Evolutionary conservation across 2,888 invertebrate genomes (phyloP).

Genomic region (Phaedon cochleariae): DNA sequence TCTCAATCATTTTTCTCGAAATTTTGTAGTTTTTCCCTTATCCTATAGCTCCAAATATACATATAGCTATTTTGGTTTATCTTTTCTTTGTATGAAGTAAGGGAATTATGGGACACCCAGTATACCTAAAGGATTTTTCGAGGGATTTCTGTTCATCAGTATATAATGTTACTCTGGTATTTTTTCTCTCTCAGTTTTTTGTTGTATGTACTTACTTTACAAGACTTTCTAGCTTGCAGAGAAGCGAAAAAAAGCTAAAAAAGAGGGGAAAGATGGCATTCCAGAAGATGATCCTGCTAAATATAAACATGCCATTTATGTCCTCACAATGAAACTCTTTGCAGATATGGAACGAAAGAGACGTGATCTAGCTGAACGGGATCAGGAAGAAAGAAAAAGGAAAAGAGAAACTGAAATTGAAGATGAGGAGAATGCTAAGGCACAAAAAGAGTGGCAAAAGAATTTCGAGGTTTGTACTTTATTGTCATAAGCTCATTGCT

Average conservation of each 20-base stretch:
- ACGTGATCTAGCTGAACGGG: constrained; percentile 86
- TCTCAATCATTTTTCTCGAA: too few relatives aligned
- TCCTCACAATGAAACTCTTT: constrained; percentile 96
- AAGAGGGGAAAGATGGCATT: constrained; percentile 86
- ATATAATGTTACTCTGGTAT: constrained; percentile 2
- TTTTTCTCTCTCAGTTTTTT: constrained; percentile 4
- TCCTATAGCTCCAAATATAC: too few relatives aligned
- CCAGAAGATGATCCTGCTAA: constrained; percentile 88
- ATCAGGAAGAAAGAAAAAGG: constrained; percentile 92
- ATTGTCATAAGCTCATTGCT: too few relatives aligned
- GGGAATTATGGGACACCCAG: too few relatives aligned
- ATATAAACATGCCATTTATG: constrained; percentile 93
- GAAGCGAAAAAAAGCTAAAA: constrained; percentile 92
- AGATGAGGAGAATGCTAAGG: constrained; percentile 87
- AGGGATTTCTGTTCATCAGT: too few relatives aligned
- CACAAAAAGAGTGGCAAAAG: constrained; percentile 97
- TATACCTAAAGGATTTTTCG: too few relatives aligned
- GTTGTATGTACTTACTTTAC: constrained; percentile 22
- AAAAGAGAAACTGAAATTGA: constrained; percentile 94
- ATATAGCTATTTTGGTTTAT: too few relatives aligned
- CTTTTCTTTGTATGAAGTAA: too few relatives aligned
- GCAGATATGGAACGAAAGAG: constrained; percentile 96
- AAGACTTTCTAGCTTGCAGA: constrained; percentile 77
- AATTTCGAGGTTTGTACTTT: constrained; percentile 85
- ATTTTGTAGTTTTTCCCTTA: too few relatives aligned